Evolutionary conservation across 2,113 vertebrate species (phyloP).

Genomic region (Ictidomys tridecemlineatus): DNA sequence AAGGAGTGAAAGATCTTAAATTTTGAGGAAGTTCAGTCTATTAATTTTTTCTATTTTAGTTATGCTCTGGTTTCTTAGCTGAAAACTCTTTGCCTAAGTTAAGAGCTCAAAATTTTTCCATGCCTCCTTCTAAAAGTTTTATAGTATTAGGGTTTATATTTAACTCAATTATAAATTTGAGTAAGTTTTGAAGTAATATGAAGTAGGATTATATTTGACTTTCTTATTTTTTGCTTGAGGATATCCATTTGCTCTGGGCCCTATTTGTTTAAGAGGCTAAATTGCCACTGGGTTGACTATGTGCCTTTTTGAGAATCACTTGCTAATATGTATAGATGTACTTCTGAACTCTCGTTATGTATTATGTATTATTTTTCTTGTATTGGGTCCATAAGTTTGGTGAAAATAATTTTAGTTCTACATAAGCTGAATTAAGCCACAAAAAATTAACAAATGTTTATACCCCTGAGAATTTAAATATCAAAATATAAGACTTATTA

Average conservation of each 20-base stretch:
- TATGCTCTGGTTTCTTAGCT: not conserved
- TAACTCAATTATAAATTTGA: not conserved
- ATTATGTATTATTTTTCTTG: not conserved
- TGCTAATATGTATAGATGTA: not conserved
- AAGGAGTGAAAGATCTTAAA: not conserved
- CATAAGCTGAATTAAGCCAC: not conserved
- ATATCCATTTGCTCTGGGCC: not conserved
- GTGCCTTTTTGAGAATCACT: not conserved
- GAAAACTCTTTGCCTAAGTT: not conserved
- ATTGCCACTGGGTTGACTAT: not conserved
- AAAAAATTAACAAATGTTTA: conserved; percentile 32
- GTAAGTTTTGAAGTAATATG: not conserved
- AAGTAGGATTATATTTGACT: not conserved
- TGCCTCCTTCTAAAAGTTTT: not conserved
- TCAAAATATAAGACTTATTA: conserved; percentile 16
- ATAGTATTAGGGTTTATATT: not conserved
- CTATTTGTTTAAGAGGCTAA: not conserved
- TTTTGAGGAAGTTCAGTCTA: not conserved
- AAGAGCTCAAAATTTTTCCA: not conserved
- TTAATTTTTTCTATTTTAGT: not conserved
- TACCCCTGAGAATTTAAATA: conserved; percentile 3
- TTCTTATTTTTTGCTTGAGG: not conserved
- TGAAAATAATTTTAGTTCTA: not conserved
- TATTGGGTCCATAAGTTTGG: not conserved
- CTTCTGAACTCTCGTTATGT: not conserved